phyloP scores from a whole-genome alignment of 2,888 invertebrate genomes.

The Drosophila algonquin region DNA sequence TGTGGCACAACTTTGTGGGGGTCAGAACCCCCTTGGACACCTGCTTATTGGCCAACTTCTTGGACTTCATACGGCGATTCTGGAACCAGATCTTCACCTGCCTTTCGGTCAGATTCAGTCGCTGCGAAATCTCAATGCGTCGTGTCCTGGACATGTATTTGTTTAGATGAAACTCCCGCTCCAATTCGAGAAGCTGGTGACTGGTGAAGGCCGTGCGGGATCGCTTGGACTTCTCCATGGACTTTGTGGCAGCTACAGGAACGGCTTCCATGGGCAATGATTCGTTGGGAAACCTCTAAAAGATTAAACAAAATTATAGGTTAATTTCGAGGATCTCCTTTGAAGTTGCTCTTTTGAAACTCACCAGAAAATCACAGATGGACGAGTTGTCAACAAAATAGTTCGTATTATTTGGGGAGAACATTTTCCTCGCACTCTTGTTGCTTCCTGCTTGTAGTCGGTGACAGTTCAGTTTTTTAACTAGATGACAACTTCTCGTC shows the following conservation, averaged over 20 bases:
- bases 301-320: not conserved
- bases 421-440: conserved; percentile 3
- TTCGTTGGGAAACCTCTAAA: conserved; percentile 9
- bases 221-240: conserved; percentile 29
- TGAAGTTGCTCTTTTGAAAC: not conserved
- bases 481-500: conserved; percentile 38
- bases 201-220: conserved; percentile 37
- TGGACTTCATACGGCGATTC: conserved; percentile 92
- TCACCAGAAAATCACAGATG: conserved; percentile 18
- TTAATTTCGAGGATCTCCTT: not conserved
- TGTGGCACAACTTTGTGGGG: not conserved
- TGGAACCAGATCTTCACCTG: conserved; percentile 95
- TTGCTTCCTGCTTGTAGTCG: conserved; percentile 41
- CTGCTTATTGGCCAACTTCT: conserved; percentile 78
- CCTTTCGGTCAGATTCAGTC: conserved; percentile 93
- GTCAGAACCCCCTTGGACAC: not conserved
- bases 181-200: conserved; percentile 36
- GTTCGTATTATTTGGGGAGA: conserved; percentile 29
- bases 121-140: conserved; percentile 97
- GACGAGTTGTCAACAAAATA: conserved; percentile 18
- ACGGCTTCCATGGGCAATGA: conserved; percentile 4
- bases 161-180: conserved; percentile 39
- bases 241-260: conserved; percentile 7
- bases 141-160: conserved; percentile 89
- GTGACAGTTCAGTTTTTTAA: conserved; percentile 63